phyloP scores from a whole-genome alignment of 1,140 invertebrate species.

The Panagrolaimus sp. region DNA sequence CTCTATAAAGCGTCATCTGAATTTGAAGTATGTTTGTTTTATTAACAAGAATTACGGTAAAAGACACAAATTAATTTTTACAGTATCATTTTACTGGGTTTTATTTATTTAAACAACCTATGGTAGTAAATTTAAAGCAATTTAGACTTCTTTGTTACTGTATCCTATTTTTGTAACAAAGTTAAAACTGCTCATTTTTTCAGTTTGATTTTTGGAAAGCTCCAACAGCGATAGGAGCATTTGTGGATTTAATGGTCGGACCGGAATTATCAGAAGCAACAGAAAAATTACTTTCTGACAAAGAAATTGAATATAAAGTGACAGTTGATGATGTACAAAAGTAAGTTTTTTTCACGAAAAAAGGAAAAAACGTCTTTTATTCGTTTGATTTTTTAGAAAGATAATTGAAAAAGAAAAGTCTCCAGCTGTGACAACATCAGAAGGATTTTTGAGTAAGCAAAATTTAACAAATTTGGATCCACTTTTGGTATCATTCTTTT shows the following conservation, averaged over 20 bases:
- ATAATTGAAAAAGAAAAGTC: slow-evolving; percentile 47
- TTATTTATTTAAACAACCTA: no score
- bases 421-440: not conserved
- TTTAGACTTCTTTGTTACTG: no score
- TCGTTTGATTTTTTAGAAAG: slow-evolving; percentile 25
- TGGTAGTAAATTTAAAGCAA: no score
- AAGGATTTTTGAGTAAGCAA: not conserved
- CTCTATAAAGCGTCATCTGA: slow-evolving; percentile 34
- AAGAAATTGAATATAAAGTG: slow-evolving; percentile 67
- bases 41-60: no score
- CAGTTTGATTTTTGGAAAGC: slow-evolving; percentile 63
- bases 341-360: slow-evolving; percentile 59
- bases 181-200: slow-evolving; percentile 19
- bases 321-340: slow-evolving; percentile 69
- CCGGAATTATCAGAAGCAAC: slow-evolving; percentile 66
- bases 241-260: slow-evolving; percentile 69
- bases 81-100: no score
- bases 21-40: slow-evolving; percentile 28
- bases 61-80: no score
- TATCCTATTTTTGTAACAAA: no score
- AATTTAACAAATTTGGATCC: slow-evolving; percentile 24
- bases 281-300: slow-evolving; percentile 65
- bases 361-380: no score
- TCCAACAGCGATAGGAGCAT: slow-evolving; percentile 62
- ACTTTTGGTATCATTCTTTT: slow-evolving; percentile 39